phyloP scores from a whole-genome alignment of 1,140 invertebrate genomes.

The Aphaenogaster ashmeadi region DNA sequence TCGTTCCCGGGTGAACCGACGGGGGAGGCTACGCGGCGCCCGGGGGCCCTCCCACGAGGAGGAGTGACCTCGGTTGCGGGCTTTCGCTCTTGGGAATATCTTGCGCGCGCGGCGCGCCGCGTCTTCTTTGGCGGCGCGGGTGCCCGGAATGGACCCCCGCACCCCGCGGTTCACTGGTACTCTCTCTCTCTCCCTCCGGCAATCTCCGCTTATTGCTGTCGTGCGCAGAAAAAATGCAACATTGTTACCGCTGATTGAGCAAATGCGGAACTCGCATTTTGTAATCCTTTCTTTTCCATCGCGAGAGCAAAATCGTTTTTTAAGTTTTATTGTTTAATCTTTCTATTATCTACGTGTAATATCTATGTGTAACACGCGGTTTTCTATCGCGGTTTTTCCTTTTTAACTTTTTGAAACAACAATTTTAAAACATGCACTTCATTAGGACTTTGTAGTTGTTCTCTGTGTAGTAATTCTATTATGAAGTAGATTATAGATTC shows the following conservation, averaged over 20 bases:
- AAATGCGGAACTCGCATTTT: conserved; percentile 15
- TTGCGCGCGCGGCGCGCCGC: conserved; percentile 73
- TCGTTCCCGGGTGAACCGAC: conserved; percentile 74
- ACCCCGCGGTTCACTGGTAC: conserved; percentile 35
- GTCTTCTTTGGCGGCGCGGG: conserved; percentile 75
- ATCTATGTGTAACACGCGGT: not conserved
- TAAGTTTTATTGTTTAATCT: not conserved
- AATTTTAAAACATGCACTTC: not conserved
- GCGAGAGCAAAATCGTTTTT: not conserved
- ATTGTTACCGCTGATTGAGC: conserved; percentile 36
- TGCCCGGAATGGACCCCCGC: conserved; percentile 67
- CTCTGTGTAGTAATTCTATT: too few relatives aligned
- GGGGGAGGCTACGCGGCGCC: conserved; percentile 84
- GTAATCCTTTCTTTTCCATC: not conserved
- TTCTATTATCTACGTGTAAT: not conserved
- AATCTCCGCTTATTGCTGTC: not conserved
- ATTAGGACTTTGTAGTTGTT: not conserved
- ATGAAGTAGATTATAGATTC: not conserved
- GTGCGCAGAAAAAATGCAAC: not conserved
- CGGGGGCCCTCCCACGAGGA: conserved; percentile 86
- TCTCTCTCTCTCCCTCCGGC: not conserved
- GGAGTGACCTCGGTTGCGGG: conserved; percentile 85
- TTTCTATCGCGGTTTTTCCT: not conserved
- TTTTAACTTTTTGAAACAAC: not conserved
- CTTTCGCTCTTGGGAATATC: conserved; percentile 84